Evolutionary conservation across 1,140 invertebrate species (phyloP).

Genomic region (Formica selysi): DNA sequence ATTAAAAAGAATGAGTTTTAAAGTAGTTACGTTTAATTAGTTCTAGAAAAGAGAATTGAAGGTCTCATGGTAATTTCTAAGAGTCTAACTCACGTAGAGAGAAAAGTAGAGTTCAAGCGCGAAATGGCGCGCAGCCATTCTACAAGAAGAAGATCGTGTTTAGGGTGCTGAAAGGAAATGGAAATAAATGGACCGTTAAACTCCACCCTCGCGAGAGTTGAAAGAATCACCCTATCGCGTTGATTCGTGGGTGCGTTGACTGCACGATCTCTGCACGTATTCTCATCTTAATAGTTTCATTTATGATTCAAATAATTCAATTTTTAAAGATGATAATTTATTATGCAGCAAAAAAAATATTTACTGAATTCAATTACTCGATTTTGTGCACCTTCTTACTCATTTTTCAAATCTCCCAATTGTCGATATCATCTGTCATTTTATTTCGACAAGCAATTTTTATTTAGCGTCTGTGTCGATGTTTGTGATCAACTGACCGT

Average conservation of each 20-base stretch:
- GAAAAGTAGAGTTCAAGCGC: constrained; percentile 7
- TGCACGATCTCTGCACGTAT: not conserved
- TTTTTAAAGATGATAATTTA: not conserved
- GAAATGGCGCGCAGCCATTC: constrained; percentile 56
- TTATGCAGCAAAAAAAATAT: not conserved
- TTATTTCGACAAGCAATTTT: not conserved
- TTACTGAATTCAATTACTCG: not conserved
- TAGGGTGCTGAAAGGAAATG: constrained; percentile 53
- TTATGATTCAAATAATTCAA: not conserved
- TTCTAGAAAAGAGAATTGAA: not conserved
- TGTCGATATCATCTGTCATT: not conserved
- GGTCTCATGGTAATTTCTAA: not conserved
- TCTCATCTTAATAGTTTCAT: not conserved
- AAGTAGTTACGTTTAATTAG: not conserved
- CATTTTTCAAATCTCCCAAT: not conserved
- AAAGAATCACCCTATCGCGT: constrained; percentile 21
- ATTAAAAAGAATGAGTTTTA: not conserved
- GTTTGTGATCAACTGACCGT: not conserved
- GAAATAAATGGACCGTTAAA: constrained; percentile 70
- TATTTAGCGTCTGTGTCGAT: not conserved
- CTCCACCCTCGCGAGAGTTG: constrained; percentile 24
- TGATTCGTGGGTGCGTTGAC: constrained; percentile 25
- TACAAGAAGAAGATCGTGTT: constrained; percentile 7
- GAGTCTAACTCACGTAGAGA: not conserved
- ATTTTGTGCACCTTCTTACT: not conserved